Evolutionary conservation across 1,140 invertebrate species (phyloP), one percentile per base, ranked within the genome.

Genomic region (Bombus pascuorum): DNA sequence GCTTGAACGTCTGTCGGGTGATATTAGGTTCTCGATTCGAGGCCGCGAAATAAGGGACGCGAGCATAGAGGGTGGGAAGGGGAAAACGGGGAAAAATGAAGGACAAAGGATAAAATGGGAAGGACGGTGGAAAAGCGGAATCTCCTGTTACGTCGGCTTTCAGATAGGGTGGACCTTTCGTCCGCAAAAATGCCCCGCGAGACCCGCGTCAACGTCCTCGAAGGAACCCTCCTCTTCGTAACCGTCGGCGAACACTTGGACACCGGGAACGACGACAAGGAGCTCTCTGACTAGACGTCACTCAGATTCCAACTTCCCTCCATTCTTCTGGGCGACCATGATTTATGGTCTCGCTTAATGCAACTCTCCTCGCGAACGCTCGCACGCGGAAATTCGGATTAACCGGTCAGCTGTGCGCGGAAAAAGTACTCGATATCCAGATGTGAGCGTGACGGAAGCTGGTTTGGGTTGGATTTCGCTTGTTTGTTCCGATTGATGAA

Each of bases 111-210:
- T 70, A 71, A 65, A 62, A 71, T 77, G 10, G 62, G 18, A 28
- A 47, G 47, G 53, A 65, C 72, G 66, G 73, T 73, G 71, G 53
- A 18, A 70, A 70, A 78, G 37, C 62, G 76, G 76, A 70, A 86
- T 89, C 68, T 83, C 71, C 87, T 91, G 87, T 91, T 92, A 90
- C 86, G 83, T 91, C 86, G 91, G 91, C 88, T 90, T 89, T 87
- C 87, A 92, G 93, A 87, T 86, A 89, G 91, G 90, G 88, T 90
- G 89, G 91, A 89, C 89, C 86, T 91, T 89, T 89, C 86, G 90
- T 93, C 88, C 90, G 91, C 87, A 92, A 94, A 94, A 94, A 93
- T 94, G 92, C 91, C 94, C 92, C 93, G 86, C 91, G 94, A 92
- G 94, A 95, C 92, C 90, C 91, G 87, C 92, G 93, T 94, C 93